phyloP scores from a whole-genome alignment of 1,140 invertebrate species.

The Anadara kagoshimensis region DNA sequence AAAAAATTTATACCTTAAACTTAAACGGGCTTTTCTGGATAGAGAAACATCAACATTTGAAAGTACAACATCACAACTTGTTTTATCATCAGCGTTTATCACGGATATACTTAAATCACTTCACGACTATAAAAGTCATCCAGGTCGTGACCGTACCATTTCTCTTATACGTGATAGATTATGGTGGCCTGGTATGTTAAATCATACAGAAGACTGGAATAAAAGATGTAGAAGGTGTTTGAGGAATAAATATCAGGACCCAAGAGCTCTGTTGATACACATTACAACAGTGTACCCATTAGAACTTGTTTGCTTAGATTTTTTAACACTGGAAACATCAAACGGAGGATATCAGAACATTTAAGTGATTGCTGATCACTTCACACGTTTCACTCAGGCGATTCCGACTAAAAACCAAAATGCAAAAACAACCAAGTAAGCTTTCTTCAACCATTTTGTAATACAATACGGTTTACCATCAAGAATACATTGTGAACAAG shows the following conservation, averaged over 20 bases:
- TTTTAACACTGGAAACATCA: conserved; percentile 22
- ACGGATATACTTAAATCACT: too few species aligned
- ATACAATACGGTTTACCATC: too few species aligned
- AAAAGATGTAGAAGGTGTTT: conserved; percentile 20
- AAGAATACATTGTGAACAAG: conserved; percentile 27
- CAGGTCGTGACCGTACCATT: conserved; percentile 1
- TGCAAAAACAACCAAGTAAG: too few species aligned
- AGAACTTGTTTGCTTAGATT: conserved; percentile 44
- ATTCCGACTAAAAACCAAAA: too few species aligned
- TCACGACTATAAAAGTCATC: background rate
- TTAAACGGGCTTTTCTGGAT: too few species aligned
- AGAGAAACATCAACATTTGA: too few species aligned
- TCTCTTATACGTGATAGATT: conserved; percentile 4
- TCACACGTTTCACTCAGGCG: conserved; percentile 33
- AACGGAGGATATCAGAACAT: conserved; percentile 30
- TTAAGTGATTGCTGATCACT: conserved; percentile 35
- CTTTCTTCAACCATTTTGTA: too few species aligned
- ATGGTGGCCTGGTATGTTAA: too few species aligned
- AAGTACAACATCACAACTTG: too few species aligned
- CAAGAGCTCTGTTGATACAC: conserved; percentile 26
- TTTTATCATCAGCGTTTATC: too few species aligned
- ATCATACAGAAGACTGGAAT: conserved; percentile 13
- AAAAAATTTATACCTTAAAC: too few species aligned
- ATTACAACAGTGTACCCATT: conserved; percentile 31
- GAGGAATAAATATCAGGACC: conserved; percentile 14